A percentile compares a stretch with the other conserved stretches of the same genome.
These are phyloP conservation scores for Pyrocephalus nanus DNA, from an alignment of 2,797 vertebrate genomes.

Conservation along the genomic window DNA sequence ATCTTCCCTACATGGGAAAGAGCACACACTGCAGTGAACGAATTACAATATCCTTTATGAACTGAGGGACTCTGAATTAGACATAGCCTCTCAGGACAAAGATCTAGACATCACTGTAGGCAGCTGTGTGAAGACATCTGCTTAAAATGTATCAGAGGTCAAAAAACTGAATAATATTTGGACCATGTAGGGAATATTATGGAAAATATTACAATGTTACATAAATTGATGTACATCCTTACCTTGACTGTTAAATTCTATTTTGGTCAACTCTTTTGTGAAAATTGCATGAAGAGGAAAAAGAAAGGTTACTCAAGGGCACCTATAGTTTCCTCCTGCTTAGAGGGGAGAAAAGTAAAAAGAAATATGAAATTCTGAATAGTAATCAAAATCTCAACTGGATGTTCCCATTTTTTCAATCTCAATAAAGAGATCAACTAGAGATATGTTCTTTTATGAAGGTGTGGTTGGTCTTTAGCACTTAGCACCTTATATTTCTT, in stretches of 20 bases:
- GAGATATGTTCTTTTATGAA: background rate
- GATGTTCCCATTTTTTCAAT: background rate
- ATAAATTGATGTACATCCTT: conserved; percentile 23
- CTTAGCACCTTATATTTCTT: background rate
- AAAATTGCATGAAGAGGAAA: background rate
- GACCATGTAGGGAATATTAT: conserved; percentile 45
- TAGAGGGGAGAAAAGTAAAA: background rate
- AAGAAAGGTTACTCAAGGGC: conserved; percentile 15
- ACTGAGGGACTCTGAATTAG: conserved; percentile 16
- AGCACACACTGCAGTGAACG: background rate
- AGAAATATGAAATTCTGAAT: background rate
- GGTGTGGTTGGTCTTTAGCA: background rate
- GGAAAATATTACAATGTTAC: conserved; percentile 32
- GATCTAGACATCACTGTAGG: conserved; percentile 28
- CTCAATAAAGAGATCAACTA: background rate
- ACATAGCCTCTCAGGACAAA: conserved; percentile 22
- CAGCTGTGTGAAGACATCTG: conserved; percentile 24
- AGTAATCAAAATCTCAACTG: background rate
- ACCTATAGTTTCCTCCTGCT: background rate
- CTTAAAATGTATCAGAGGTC: conserved; percentile 59
- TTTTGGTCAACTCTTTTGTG: conserved; percentile 8
- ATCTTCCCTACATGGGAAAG: background rate
- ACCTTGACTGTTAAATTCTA: conserved; percentile 22
- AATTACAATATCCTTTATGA: background rate
- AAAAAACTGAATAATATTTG: conserved; percentile 58